Conservation (phyloP, 2,888 invertebrate species). For the Fissipunctia ypsillon region DNA sequence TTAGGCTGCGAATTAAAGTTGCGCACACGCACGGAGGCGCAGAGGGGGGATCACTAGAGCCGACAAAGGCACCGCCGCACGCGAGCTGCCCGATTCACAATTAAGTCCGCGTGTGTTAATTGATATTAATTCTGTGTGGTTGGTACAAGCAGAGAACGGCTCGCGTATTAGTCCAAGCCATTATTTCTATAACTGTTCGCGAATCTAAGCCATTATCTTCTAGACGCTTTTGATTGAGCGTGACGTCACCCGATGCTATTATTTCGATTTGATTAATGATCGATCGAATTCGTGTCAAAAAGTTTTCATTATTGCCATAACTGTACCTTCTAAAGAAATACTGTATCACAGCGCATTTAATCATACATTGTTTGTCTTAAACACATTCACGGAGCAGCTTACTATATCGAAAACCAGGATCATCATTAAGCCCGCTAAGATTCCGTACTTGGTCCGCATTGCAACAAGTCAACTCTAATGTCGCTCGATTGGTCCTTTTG, state of each 20-base stretch:
- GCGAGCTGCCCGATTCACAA: constrained; percentile 89
- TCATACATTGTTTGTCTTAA: constrained; percentile 8
- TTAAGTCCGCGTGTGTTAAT: constrained; percentile 90
- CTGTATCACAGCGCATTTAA: background rate
- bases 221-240: constrained; percentile 54
- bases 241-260: constrained; percentile 59
- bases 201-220: constrained; percentile 52
- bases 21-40: constrained; percentile 74
- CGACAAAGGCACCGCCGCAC: constrained; percentile 90
- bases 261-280: constrained; percentile 37
- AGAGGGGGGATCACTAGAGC: constrained; percentile 76
- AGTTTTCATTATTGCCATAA: constrained; percentile 15
- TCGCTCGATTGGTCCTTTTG: constrained; percentile 55
- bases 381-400: background rate
- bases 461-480: constrained; percentile 34
- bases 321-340: background rate
- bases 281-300: constrained; percentile 19
- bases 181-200: constrained; percentile 58
- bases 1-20: constrained; percentile 82
- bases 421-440: constrained; percentile 9
- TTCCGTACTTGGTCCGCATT: constrained; percentile 42
- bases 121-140: constrained; percentile 88
- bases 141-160: constrained; percentile 78
- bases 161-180: constrained; percentile 52
- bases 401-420: constrained; percentile 4